Evolutionary conservation across 2,797 vertebrate genomes (phyloP).

Genomic region (Syndactyla subalaris): DNA sequence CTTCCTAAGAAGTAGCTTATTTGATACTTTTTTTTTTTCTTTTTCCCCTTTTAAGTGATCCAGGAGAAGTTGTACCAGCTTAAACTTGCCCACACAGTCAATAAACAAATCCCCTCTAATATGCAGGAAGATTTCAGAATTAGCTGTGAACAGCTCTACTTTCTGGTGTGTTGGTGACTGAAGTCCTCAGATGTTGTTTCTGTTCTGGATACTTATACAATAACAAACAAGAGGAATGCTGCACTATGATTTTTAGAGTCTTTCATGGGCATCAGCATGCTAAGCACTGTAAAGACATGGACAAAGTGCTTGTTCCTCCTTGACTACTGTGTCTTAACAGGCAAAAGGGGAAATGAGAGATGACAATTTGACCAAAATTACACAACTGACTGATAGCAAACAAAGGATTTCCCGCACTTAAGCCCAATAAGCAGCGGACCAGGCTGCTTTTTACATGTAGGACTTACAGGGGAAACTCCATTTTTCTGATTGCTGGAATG

Average conservation of each 20-base stretch:
- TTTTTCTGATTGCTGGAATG: not conserved
- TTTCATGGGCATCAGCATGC: not conserved
- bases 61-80: not conserved
- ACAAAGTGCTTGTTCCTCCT: not conserved
- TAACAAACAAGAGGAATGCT: not conserved
- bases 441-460: not conserved
- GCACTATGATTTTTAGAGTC: not conserved
- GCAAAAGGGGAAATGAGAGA: slow-evolving; percentile 29
- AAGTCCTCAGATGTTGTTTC: not conserved
- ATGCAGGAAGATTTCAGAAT: not conserved
- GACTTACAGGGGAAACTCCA: not conserved
- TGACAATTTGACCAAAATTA: slow-evolving; percentile 11
- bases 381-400: not conserved
- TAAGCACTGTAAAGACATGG: not conserved
- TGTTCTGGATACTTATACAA: not conserved
- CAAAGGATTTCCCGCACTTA: not conserved
- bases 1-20: not conserved
- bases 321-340: not conserved
- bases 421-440: rapidly evolving
- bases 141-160: not conserved
- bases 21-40: not conserved
- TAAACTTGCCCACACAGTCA: not conserved
- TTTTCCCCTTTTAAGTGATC: not conserved
- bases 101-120: not conserved
- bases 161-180: not conserved